Conservation (phyloP, 2,888 invertebrate genomes). For the Epinotia brunnichana region DNA sequence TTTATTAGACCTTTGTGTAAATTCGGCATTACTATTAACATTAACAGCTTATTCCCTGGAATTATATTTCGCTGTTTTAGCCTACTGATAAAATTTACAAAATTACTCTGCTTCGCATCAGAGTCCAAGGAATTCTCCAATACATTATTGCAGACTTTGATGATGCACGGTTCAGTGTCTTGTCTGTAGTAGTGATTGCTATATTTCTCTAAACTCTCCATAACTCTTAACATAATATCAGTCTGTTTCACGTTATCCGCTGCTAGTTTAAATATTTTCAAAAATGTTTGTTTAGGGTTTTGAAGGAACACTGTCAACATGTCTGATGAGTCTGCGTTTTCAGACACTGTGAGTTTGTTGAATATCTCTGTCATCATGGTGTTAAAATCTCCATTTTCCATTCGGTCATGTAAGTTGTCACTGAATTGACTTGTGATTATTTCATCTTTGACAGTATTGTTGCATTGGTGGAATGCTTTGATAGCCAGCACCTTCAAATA, state of each 20-base stretch:
- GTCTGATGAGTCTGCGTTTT: conserved; percentile 61
- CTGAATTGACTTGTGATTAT: conserved; percentile 64
- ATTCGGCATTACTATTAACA: conserved; percentile 72
- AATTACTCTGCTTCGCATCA: conserved; percentile 60
- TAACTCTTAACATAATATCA: conserved; percentile 67
- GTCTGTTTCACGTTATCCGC: conserved; percentile 65
- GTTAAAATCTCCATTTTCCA: conserved; percentile 57
- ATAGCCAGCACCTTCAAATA: conserved; percentile 56
- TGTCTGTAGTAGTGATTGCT: conserved; percentile 64
- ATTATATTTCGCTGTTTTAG: conserved; percentile 62
- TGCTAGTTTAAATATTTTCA: conserved; percentile 66
- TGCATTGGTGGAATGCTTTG: conserved; percentile 64
- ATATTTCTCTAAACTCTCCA: conserved; percentile 64
- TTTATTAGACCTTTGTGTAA: conserved; percentile 65
- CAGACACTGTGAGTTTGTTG: conserved; percentile 66
- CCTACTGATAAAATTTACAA: conserved; percentile 63
- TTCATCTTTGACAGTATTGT: conserved; percentile 55
- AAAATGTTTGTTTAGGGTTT: conserved; percentile 65
- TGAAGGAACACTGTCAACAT: conserved; percentile 69
- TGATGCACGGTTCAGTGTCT: conserved; percentile 68
- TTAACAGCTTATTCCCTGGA: conserved; percentile 62
- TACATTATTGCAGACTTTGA: conserved; percentile 58
- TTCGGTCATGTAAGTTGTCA: conserved; percentile 59
- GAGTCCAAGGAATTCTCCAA: conserved; percentile 57
- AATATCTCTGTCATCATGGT: conserved; percentile 65